Evolutionary conservation across 2,888 invertebrate genomes (phyloP), one percentile per base, ranked within the genome.

Genomic region (Melieria omissa): DNA sequence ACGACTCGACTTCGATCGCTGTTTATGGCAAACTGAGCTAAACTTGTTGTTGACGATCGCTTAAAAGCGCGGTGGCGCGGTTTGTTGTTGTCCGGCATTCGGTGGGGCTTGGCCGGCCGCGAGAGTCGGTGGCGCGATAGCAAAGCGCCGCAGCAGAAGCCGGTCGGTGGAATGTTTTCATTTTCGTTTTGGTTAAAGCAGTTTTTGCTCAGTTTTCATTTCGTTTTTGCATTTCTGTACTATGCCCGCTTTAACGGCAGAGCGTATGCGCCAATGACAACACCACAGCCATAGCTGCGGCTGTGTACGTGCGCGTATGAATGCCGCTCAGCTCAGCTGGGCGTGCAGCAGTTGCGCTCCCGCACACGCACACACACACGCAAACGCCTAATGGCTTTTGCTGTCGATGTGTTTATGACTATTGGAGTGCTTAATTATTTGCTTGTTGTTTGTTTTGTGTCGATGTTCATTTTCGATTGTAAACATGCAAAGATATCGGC

Each of bases 1-100:
- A 16, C 49, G 60, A 68, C 46, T 64, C 52, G 63, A 52, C 60
- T 71, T 64, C 67, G 71, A 66, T 14, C 74, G 68, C 73, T 72
- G 76, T 72, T 74, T 73, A 72, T 67, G 72, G 63, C 74, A 60
- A 74, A 78, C 78, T 78, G 74, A 77, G 75, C 73, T 70, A 61
- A 65, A 69, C 61, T 73, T 62, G 60, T 69, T 75, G 54, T 14
- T 70, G 73, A 71, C 74, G 73, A 74, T 73, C 76, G 66, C 63
- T 78, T 78, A 75, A 78, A 76, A 78, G 64, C 60, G 57, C 54
- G 55, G 49, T 62, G 44, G 42, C 61, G 29, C 29, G 1, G 29
- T 16, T 58, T 58, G 58, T 41, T 58, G 49, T 61, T 47, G 60
- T 8, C 16, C 52, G 44, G 12, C 60, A 44, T n/a, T 60, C 61